Evolutionary conservation across 1,140 invertebrate species (phyloP).

Genomic region (Gonioctena quinquepunctata): DNA sequence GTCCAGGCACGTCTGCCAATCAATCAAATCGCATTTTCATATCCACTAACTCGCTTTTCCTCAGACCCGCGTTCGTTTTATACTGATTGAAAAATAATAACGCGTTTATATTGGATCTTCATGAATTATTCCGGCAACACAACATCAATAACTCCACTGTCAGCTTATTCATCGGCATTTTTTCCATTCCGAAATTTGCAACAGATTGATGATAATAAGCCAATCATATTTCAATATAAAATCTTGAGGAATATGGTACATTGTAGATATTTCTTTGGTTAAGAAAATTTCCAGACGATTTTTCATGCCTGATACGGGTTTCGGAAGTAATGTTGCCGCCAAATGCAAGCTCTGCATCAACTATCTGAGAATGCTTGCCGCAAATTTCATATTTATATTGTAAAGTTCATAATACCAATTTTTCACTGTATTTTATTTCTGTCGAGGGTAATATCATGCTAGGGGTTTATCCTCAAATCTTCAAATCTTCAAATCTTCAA

Average conservation of each 20-base stretch:
- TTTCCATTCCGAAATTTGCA: neutral
- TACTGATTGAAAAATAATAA: constrained; percentile 50
- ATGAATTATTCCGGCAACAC: constrained; percentile 46
- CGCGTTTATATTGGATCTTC: constrained; percentile 47
- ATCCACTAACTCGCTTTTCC: constrained; percentile 45
- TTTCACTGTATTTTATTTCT: no score
- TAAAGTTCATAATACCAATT: no score
- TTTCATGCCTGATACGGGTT: neutral
- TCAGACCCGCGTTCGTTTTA: constrained; percentile 37
- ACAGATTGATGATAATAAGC: neutral
- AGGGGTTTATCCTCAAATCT: no score
- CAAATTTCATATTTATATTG: no score
- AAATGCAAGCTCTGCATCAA: no score
- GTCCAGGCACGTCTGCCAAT: constrained; percentile 47
- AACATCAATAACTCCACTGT: constrained; percentile 41
- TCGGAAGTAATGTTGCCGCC: neutral
- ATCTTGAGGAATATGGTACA: no score
- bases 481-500: no score
- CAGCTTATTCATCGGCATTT: constrained; percentile 36
- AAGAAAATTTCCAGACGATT: neutral
- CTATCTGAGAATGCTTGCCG: no score
- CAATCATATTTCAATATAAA: neutral
- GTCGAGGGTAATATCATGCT: no score
- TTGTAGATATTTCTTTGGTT: neutral
- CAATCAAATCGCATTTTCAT: constrained; percentile 48